These are phyloP conservation scores for Poecilus cupreus DNA, from an alignment of 2,888 invertebrate species.

Conservation along the genomic window DNA sequence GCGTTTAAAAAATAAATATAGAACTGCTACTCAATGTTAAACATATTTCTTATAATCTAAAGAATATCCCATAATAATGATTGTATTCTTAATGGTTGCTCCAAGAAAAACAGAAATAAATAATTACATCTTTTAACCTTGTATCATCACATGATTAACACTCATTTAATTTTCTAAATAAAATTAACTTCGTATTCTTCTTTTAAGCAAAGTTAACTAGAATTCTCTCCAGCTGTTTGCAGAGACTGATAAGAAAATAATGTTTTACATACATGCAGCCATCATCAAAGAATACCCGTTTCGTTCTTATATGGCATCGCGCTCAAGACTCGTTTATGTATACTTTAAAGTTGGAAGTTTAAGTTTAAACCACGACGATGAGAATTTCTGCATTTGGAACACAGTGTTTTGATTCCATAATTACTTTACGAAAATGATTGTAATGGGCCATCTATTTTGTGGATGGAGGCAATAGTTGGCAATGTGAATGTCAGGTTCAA, in stretches of 20 bases:
- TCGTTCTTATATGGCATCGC: constrained; percentile 42
- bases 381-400: too few species aligned
- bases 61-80: too few species aligned
- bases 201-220: neutral
- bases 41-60: too few species aligned
- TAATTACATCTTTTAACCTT: constrained; percentile 13
- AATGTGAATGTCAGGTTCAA: constrained; percentile 37
- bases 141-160: constrained; percentile 24
- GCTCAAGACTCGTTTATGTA: constrained; percentile 26
- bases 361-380: neutral
- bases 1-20: too few species aligned
- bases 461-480: too few species aligned
- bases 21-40: too few species aligned
- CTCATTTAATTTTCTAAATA: constrained; percentile 14
- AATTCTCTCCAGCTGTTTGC: neutral
- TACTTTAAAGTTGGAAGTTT: neutral
- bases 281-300: constrained; percentile 36
- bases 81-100: too few species aligned
- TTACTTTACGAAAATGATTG: too few species aligned
- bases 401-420: too few species aligned
- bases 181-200: constrained; percentile 8
- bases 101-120: too few species aligned
- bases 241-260: constrained; percentile 9
- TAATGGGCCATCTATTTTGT: too few species aligned
- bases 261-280: constrained; percentile 19